phyloP scores from a whole-genome alignment of 1,140 invertebrate species.

The Sycophaga agraensis region DNA sequence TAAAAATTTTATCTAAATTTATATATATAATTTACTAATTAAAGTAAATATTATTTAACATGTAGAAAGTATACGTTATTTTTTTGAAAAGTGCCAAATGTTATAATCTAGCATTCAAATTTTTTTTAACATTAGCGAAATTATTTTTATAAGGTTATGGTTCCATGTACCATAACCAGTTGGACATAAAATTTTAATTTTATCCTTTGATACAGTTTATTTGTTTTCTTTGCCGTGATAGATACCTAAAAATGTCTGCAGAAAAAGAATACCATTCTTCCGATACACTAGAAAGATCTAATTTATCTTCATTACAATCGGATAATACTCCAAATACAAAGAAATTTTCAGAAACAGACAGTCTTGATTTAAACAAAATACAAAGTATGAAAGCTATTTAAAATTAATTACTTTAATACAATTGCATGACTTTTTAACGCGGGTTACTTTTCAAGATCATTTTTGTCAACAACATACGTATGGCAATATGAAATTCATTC shows the following conservation, averaged over 20 bases:
- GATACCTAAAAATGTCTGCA: constrained; percentile 33
- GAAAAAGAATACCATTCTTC: constrained; percentile 35
- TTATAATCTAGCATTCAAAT: too few relatives aligned
- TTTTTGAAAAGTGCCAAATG: too few relatives aligned
- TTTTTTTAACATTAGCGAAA: too few relatives aligned
- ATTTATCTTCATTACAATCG: constrained; percentile 36
- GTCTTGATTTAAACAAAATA: not conserved
- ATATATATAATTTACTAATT: too few relatives aligned
- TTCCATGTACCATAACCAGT: too few relatives aligned
- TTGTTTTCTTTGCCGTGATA: too few relatives aligned
- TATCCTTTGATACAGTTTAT: too few relatives aligned
- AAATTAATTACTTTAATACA: not conserved
- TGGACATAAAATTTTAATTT: too few relatives aligned
- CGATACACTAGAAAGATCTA: constrained; percentile 39
- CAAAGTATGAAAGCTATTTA: not conserved
- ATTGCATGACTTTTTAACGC: too few relatives aligned
- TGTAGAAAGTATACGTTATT: too few relatives aligned
- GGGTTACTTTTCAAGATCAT: constrained; percentile 17
- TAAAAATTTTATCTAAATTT: constrained; percentile 9
- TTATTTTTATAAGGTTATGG: too few relatives aligned
- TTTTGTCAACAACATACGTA: not conserved
- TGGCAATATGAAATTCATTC: not conserved
- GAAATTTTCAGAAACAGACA: not conserved
- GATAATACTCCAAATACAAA: constrained; percentile 28
- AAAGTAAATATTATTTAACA: too few relatives aligned